A percentile compares a stretch with the other conserved stretches of the same genome.
Evolutionary conservation across 2,888 invertebrate species (phyloP).

Genomic region (Diplazon laetatorius): DNA sequence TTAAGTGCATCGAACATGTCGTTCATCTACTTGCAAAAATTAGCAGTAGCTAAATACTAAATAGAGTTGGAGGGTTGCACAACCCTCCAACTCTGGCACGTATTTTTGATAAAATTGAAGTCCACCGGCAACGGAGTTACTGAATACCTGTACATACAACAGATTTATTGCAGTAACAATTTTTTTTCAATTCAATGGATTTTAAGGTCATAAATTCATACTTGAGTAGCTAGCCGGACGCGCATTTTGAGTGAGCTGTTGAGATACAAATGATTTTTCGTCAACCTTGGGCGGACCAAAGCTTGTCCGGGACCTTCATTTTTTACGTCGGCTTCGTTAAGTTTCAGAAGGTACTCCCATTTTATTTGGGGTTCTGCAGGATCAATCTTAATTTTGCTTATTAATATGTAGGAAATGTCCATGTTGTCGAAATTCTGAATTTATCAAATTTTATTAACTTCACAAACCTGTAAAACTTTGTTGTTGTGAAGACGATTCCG

Average conservation of each 20-base stretch:
- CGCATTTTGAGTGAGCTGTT: conserved; percentile 57
- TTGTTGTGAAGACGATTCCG: no score
- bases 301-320: conserved; percentile 43
- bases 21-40: no score
- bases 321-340: conserved; percentile 46
- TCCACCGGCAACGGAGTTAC: conserved; percentile 44
- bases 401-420: no score
- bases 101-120: conserved; percentile 29
- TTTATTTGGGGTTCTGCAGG: conserved; percentile 44
- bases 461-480: no score
- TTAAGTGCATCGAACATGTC: no score
- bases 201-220: conserved; percentile 3
- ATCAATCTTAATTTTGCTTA: conserved; percentile 41
- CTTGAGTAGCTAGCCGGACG: conserved; percentile 45
- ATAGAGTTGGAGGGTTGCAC: no score
- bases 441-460: no score
- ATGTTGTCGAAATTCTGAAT: no score
- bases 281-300: conserved; percentile 55
- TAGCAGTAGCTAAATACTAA: no score
- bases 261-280: conserved; percentile 47
- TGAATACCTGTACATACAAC: conserved; percentile 36
- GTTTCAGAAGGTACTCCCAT: conserved; percentile 49
- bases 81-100: conserved; percentile 27
- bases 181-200: not conserved
- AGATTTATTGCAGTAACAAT: not conserved